Evolutionary conservation across 2,888 invertebrate species (phyloP).

Genomic region (Tricholauxania praeusta): DNA sequence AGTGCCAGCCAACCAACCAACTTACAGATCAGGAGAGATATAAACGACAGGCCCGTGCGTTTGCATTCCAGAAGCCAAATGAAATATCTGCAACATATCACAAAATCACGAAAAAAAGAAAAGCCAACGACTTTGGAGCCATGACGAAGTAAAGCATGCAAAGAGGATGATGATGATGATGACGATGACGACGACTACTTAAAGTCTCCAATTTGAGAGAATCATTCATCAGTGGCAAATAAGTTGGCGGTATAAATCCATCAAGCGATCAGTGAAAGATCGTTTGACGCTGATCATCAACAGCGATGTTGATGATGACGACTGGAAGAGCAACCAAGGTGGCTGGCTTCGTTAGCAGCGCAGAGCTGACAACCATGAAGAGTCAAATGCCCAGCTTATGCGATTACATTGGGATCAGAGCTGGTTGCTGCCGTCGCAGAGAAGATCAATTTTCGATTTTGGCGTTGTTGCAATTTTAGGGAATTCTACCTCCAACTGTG

Average conservation of each 20-base stretch:
- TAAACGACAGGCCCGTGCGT: constrained; percentile 51
- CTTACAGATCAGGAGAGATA: constrained; percentile 47
- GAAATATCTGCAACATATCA: constrained; percentile 64
- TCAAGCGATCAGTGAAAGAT: constrained; percentile 61
- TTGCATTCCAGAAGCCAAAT: constrained; percentile 66
- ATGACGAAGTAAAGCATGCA: constrained; percentile 43
- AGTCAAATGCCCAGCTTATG: constrained; percentile 1
- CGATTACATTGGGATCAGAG: neutral
- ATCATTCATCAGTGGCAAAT: constrained; percentile 69
- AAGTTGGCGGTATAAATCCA: constrained; percentile 68
- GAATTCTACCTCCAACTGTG: constrained; percentile 60
- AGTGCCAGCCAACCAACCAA: constrained; percentile 29
- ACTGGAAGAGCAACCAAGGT: constrained; percentile 49
- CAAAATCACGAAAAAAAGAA: constrained; percentile 41
- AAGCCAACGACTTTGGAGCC: constrained; percentile 41
- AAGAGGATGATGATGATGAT: constrained; percentile 37
- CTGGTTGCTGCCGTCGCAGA: neutral
- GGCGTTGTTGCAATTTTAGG: constrained; percentile 36
- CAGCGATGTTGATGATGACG: constrained; percentile 58
- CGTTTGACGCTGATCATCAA: constrained; percentile 66
- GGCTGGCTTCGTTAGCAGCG: neutral
- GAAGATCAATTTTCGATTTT: neutral
- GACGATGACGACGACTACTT: constrained; percentile 29
- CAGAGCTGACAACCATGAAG: constrained; percentile 26
- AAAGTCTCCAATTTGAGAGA: constrained; percentile 43